Base-by-base conservation (phyloP, 2,113 vertebrate species). In the Picathartes gymnocephalus region DNA sequence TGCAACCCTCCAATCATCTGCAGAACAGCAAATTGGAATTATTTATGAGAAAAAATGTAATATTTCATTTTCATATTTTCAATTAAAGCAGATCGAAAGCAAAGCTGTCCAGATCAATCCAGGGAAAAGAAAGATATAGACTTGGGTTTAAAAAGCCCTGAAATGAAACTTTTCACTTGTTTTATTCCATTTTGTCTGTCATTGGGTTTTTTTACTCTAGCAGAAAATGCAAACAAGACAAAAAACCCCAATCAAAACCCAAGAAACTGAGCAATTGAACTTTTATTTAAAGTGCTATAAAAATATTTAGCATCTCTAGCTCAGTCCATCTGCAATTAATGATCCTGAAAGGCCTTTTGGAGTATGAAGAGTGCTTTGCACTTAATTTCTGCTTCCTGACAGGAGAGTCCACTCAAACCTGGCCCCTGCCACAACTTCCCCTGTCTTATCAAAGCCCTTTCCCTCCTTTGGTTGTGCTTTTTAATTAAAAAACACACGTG, bases 61-160 rank as follows among this genome's bases (percentile, higher is more conserved):
- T 80, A 77, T 82, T 96, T 90, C 30, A 69, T 93, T 92, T 92
- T 92, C 50, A 16, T 90, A 44, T 60, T 93, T 93, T 81, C 68
- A 83, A 61, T 87, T 92, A 90, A 84, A 85, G 31, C 2, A 13
- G 37, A 40, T 45, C 89, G 88, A 89, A 91, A 81, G 50, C 61
- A 91, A 81, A 94, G 40, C 60, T 89, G 81, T 87, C 88, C 48
- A 44, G 40, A 74, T 79, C 57, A 91, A 79, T 93, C 69, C 48
- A 76, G 31, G 27, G 25, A 33, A 79, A 79, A 79, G 27, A 61
- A 60, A 90, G n/a, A 58, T 21, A 33, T 27, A 58, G 56, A 30
- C 19, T 42, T 47, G 30, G 28, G 9, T 81, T 86, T 45, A 73
- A 81, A 85, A 44, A 61, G 22, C 19, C 20, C 16, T 54, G 45